Evolutionary conservation across 53 echinoderm and acorn worm species (phyloP).

Genomic region (Holothuria leucospilota): DNA sequence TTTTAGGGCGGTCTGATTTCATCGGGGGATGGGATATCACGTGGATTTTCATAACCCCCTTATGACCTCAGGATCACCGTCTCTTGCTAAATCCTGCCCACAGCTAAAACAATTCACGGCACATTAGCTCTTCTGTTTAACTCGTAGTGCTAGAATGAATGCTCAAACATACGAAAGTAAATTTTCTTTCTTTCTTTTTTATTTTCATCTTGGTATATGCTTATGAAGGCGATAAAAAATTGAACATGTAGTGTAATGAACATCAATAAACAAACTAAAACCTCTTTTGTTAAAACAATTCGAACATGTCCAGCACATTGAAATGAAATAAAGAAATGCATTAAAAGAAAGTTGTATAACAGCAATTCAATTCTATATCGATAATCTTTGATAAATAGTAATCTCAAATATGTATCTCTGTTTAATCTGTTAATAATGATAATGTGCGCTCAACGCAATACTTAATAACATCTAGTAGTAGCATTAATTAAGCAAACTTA

Average conservation of each 20-base stretch:
- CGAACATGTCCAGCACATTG: slow-evolving; percentile 53
- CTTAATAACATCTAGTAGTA: too few species aligned
- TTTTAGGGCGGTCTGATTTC: too few species aligned
- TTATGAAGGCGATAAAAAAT: slow-evolving; percentile 53
- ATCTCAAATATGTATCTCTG: background rate
- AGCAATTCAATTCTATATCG: background rate
- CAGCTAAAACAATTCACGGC: too few species aligned
- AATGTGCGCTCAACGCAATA: slow-evolving; percentile 45
- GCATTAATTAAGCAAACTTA: too few species aligned
- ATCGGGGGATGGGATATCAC: too few species aligned
- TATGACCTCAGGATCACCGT: too few species aligned
- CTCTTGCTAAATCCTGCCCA: too few species aligned
- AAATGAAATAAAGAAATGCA: background rate
- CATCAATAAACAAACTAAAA: slow-evolving; percentile 32
- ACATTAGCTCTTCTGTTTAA: too few species aligned
- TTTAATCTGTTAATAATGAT: background rate
- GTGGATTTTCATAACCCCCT: too few species aligned
- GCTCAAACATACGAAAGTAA: background rate
- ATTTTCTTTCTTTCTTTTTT: slow-evolving; percentile 30
- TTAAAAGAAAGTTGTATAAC: background rate
- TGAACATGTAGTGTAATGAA: slow-evolving; percentile 42
- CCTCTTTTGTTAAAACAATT: slow-evolving; percentile 20
- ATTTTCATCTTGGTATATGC: slow-evolving; percentile 44
- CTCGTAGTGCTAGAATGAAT: background rate
- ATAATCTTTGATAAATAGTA: background rate